Evolutionary conservation across 2,888 invertebrate genomes (phyloP), one percentile per base, ranked within the genome.

Genomic region (Pollenia griseotomentosa): DNA sequence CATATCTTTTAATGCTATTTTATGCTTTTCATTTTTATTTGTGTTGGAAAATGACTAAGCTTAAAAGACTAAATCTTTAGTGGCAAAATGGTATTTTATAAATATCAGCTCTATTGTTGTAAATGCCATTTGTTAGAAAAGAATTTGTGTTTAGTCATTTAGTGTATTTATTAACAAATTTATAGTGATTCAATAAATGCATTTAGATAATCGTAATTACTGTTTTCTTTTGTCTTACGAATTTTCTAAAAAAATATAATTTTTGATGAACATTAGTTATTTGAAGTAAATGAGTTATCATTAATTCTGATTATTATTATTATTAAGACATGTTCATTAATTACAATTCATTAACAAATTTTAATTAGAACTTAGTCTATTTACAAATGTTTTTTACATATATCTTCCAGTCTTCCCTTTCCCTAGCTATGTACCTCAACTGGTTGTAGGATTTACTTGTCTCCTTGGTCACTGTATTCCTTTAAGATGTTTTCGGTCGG

Each of bases 101-200:
- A 19, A 14, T 46, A 79, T 53, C 12, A n/a, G 2, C 44, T 19
- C 46, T 66, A 59, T 74, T 74, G 57, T 74, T 48, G 5, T 42
- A 14, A n/a, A 57, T 57, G 48, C 42, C 33, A 77, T 75, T 82
- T 48, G 1, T 44, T 53, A 68, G 9, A 53, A 16, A 75, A 14
- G 12, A 46, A 19, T 70, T 63, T 63, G 1, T 59, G 40, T 40
- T n/a, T 8, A 63, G 40, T 71, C 55, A 77, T 77, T 48, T n/a
- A 63, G 5, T n/a, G 44, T 48, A 59, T 19, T 66, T 59, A 59
- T 63, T 83, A 33, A 46, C 48, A 55, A 48, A 61, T 68, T 53
- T 61, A 19, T n/a, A 42, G 16, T 53, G 44, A 63, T 78, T 19
- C 12, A 68, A 44, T 46, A n/a, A 46, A 46, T n/a, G 11, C 19